A percentile compares a stretch with the other conserved stretches of the same genome.
These are phyloP conservation scores for Aphidius gifuensis DNA, from an alignment of 1,140 invertebrate species.

Conservation along the genomic window DNA sequence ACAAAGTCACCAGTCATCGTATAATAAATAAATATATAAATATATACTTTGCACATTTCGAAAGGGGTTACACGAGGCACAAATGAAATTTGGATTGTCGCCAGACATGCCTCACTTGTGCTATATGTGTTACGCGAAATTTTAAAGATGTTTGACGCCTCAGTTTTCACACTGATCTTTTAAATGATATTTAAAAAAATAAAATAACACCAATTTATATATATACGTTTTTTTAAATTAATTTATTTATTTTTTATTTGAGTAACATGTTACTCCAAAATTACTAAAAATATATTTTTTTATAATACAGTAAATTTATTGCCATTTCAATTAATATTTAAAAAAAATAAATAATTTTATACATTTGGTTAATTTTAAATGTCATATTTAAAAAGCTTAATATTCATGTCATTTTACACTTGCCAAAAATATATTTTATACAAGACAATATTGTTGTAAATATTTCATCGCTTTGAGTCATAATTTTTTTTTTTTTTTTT, in stretches of 20 bases:
- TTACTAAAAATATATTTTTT: neutral
- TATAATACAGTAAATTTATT: no score
- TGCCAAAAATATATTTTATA: neutral
- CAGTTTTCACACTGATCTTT: slow-evolving; percentile 8
- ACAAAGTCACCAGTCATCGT: slow-evolving; percentile 28
- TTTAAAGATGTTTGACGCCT: neutral
- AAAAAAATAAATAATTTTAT: no score
- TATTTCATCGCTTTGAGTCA: neutral
- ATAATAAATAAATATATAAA: slow-evolving; percentile 13
- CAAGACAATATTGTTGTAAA: neutral
- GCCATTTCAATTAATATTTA: no score
- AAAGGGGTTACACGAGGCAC: slow-evolving; percentile 1
- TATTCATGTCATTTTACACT: no score
- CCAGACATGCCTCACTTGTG: slow-evolving; percentile 20
- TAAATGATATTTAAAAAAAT: neutral
- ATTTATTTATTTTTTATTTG: no score
- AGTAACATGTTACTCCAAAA: no score
- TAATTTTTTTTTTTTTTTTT: no score
- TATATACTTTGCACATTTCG: slow-evolving; percentile 13
- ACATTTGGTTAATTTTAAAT: no score
- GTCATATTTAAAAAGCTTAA: no score
- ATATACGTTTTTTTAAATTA: no score
- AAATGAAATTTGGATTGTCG: slow-evolving; percentile 23
- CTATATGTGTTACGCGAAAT: neutral
- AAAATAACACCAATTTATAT: no score